phyloP scores from a whole-genome alignment of 1,140 invertebrate species.

The Bombus confusus region DNA sequence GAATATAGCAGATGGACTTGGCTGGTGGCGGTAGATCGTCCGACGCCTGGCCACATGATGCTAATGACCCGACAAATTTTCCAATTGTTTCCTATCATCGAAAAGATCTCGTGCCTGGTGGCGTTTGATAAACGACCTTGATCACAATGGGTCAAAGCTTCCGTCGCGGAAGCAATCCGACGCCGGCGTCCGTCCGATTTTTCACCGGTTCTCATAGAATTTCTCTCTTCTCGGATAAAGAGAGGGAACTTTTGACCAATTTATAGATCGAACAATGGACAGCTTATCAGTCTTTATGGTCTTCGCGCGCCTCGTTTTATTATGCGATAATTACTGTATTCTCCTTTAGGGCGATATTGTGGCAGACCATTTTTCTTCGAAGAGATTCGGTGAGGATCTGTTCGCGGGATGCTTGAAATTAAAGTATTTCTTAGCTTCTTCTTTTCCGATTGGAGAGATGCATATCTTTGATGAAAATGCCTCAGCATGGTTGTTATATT shows the following conservation, averaged over 20 bases:
- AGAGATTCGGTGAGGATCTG: no score
- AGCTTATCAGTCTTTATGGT: conserved; percentile 3
- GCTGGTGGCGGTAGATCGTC: conserved; percentile 17
- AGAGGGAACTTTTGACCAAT: not conserved
- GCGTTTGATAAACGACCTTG: conserved; percentile 45
- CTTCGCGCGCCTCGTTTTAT: not conserved
- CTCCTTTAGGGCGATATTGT: no score
- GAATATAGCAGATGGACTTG: conserved; percentile 15
- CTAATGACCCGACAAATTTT: conserved; percentile 67
- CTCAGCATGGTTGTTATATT: no score
- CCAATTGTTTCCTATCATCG: conserved; percentile 52
- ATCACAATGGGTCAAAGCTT: conserved; percentile 41
- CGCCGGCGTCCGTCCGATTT: not conserved
- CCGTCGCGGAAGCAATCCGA: conserved; percentile 8
- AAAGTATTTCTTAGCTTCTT: no score
- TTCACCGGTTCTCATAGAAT: not conserved
- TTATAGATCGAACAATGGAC: not conserved
- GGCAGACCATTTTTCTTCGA: no score
- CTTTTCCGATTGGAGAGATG: no score
- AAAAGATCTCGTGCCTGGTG: not conserved
- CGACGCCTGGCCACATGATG: conserved; percentile 27
- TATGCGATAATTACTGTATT: not conserved
- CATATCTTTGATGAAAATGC: no score
- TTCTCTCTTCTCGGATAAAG: no score
- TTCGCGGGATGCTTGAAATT: no score